Evolutionary conservation across 2,888 invertebrate genomes (phyloP).

Genomic region (Cataglyphis altisquamis): DNA sequence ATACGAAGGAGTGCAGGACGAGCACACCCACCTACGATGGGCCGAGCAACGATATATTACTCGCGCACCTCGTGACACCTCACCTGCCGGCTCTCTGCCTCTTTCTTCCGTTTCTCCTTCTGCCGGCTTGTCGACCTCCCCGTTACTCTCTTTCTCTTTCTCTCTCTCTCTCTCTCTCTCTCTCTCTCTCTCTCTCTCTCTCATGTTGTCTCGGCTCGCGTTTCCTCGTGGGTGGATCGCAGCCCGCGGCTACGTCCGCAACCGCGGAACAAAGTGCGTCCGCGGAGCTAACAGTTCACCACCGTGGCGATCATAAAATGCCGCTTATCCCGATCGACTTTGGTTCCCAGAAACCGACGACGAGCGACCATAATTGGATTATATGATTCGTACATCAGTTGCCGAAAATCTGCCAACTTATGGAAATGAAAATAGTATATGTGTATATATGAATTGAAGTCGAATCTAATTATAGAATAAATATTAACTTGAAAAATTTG

Average conservation of each 20-base stretch:
- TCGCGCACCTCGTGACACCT: constrained; percentile 85
- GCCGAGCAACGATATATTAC: constrained; percentile 84
- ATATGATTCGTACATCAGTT: background rate
- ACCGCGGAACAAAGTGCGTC: constrained; percentile 78
- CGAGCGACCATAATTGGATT: constrained; percentile 18
- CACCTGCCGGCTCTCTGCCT: constrained; percentile 82
- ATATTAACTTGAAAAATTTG: background rate
- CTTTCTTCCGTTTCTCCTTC: constrained; percentile 53
- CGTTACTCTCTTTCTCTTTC: constrained; percentile 10
- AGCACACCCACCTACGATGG: constrained; percentile 82
- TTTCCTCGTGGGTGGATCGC: constrained; percentile 86
- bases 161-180: constrained; percentile 25
- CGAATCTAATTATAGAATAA: background rate
- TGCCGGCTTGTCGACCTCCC: constrained; percentile 43
- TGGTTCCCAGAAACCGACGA: constrained; percentile 48
- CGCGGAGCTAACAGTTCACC: constrained; percentile 65
- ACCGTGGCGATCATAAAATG: constrained; percentile 64
- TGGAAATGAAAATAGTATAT: background rate
- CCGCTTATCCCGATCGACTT: constrained; percentile 65
- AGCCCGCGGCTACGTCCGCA: constrained; percentile 75
- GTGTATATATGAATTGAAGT: background rate
- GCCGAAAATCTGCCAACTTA: background rate
- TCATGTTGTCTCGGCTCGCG: constrained; percentile 58
- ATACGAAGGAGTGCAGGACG: constrained; percentile 68
- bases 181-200: constrained; percentile 26